Evolutionary conservation across 2,888 invertebrate species (phyloP).

Genomic region (Pheosia tremula): DNA sequence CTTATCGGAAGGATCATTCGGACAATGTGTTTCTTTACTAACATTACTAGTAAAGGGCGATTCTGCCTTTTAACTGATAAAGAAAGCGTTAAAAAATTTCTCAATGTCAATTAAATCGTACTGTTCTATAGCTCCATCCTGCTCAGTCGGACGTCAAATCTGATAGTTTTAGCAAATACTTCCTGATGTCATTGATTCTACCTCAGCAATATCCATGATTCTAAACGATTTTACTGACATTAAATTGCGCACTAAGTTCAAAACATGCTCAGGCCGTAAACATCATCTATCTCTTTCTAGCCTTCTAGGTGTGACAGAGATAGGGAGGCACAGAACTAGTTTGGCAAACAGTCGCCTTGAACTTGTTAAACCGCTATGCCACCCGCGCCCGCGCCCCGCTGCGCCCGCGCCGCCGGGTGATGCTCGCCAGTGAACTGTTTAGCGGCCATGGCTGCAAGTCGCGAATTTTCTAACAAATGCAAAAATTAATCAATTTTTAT

Average conservation of each 20-base stretch:
- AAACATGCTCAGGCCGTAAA: conserved; percentile 36
- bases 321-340: conserved; percentile 44
- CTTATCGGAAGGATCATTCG: too few species aligned
- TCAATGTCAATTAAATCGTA: too few species aligned
- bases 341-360: conserved; percentile 56
- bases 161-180: too few species aligned
- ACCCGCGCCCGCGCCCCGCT: conserved; percentile 8
- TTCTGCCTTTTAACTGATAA: too few species aligned
- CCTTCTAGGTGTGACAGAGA: conserved; percentile 32
- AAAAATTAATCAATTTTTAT: too few species aligned
- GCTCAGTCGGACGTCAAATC: too few species aligned
- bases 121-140: too few species aligned
- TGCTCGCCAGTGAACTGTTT: conserved; percentile 20
- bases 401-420: conserved; percentile 15
- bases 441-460: conserved; percentile 17
- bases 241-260: conserved; percentile 16
- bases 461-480: conserved; percentile 18
- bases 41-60: too few species aligned
- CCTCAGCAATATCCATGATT: too few species aligned
- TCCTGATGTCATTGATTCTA: too few species aligned
- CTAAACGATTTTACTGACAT: neutral
- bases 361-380: conserved; percentile 54
- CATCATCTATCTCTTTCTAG: conserved; percentile 30
- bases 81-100: too few species aligned
- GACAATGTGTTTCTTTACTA: too few species aligned